Percentiles rank a stretch among this genome's conserved stretches.
Conservation (phyloP, 2,888 invertebrate genomes). For the Nipponacmea schrenckii region DNA sequence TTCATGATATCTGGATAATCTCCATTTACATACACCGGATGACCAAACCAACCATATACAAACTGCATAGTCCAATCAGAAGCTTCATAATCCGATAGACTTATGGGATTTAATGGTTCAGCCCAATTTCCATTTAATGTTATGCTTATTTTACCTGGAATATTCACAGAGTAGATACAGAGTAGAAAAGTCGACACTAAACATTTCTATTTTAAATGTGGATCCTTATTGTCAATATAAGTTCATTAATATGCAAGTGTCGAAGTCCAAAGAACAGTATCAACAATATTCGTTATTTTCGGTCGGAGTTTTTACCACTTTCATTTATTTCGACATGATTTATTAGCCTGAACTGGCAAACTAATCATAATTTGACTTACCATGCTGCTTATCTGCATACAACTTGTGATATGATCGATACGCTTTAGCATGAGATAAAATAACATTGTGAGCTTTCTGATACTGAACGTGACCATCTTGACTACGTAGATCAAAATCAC, state of each 20-base stretch:
- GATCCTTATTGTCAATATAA: too few relatives aligned
- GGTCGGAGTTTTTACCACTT: too few relatives aligned
- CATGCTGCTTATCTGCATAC: background rate
- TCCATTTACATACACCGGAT: conserved; percentile 59
- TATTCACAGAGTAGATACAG: background rate
- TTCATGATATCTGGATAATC: conserved; percentile 71
- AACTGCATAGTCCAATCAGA: conserved; percentile 55
- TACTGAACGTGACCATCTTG: conserved; percentile 69
- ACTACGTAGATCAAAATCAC: conserved; percentile 29
- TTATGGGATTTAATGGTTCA: conserved; percentile 45
- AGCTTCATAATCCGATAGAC: conserved; percentile 42
- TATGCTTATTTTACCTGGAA: conserved; percentile 47
- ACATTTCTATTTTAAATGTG: too few relatives aligned
- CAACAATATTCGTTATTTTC: too few relatives aligned
- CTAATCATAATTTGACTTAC: too few relatives aligned
- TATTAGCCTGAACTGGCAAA: too few relatives aligned
- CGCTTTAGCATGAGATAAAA: conserved; percentile 76
- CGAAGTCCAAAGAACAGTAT: too few relatives aligned
- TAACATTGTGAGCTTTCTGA: conserved; percentile 74
- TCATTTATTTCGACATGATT: too few relatives aligned
- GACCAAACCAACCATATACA: conserved; percentile 63
- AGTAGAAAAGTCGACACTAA: background rate
- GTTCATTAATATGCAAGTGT: too few relatives aligned
- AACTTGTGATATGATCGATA: conserved; percentile 69
- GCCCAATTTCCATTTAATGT: conserved; percentile 59